Conservation (phyloP, 2,113 vertebrate genomes). For the Plestiodon gilberti region DNA sequence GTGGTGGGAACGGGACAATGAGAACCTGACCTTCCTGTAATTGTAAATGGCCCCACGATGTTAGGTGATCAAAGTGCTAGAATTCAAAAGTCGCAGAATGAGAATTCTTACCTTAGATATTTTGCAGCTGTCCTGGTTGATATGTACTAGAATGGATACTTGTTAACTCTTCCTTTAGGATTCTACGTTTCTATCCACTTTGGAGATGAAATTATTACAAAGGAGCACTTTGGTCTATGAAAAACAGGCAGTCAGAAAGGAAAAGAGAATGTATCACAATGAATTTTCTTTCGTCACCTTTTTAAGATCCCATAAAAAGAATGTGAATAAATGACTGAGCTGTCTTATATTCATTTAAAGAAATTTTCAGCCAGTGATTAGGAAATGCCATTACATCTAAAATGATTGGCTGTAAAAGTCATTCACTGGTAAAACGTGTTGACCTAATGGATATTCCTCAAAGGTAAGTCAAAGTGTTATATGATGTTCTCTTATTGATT, state of each 20-base stretch:
- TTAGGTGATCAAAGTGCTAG: constrained; percentile 12
- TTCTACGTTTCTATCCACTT: constrained; percentile 11
- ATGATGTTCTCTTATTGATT: constrained; percentile 77
- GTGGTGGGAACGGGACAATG: no score
- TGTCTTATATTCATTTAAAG: constrained; percentile 46
- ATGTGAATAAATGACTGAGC: constrained; percentile 44
- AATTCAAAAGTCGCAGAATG: not conserved
- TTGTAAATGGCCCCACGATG: not conserved
- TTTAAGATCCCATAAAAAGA: constrained; percentile 45
- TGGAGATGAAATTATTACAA: constrained; percentile 52
- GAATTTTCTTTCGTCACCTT: constrained; percentile 28
- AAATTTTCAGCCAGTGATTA: constrained; percentile 68
- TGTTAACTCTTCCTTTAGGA: constrained; percentile 28
- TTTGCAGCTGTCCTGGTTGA: not conserved
- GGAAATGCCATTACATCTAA: constrained; percentile 66
- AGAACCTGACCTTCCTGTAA: not conserved
- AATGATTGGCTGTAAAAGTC: constrained; percentile 70
- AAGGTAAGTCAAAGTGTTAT: constrained; percentile 71
- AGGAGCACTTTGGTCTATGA: constrained; percentile 37
- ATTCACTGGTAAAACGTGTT: constrained; percentile 56
- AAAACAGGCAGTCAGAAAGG: constrained; percentile 20
- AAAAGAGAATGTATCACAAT: constrained; percentile 53
- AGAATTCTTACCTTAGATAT: constrained; percentile 7
- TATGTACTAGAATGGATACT: not conserved
- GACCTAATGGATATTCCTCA: constrained; percentile 73